These are phyloP conservation scores for Henicopernis longicauda DNA, from an alignment of 2,113 vertebrate genomes.

Conservation along the genomic window DNA sequence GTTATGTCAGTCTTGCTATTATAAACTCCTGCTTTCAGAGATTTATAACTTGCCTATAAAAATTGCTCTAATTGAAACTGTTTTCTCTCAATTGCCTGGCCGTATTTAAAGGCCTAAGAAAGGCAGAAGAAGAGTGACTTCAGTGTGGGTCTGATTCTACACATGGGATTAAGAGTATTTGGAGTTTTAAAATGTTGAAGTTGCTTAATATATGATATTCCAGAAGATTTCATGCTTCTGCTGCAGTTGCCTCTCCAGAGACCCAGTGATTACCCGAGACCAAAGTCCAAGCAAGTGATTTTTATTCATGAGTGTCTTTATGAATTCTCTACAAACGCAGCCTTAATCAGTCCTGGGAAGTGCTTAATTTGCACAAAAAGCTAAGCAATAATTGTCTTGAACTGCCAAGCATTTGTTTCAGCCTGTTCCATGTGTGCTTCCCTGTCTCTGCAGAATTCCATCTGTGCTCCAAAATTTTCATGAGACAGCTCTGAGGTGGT, in stretches of 20 bases:
- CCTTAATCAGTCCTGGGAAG: slow-evolving; percentile 11
- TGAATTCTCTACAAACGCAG: background rate
- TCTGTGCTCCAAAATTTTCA: background rate
- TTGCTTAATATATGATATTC: background rate
- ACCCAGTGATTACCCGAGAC: background rate
- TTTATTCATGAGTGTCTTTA: slow-evolving; percentile 3
- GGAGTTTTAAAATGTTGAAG: background rate
- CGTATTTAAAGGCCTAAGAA: background rate
- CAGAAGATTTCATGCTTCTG: background rate
- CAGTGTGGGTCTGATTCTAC: background rate
- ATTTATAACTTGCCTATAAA: background rate
- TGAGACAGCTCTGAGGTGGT: background rate
- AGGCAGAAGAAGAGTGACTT: background rate
- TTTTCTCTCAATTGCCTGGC: background rate
- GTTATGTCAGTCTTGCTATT: background rate
- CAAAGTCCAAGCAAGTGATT: background rate
- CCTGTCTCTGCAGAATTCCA: background rate
- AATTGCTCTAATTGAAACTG: background rate
- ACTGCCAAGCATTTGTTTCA: background rate
- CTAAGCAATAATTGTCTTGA: background rate
- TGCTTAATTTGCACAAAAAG: slow-evolving; percentile 3
- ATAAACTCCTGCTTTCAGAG: slow-evolving; percentile 3
- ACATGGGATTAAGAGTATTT: background rate
- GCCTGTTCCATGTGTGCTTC: background rate
- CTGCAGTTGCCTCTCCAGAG: background rate